A percentile compares a stretch with the other conserved stretches of the same genome.
Conservation (phyloP, 2,888 invertebrate species). For the Orthosia cruda region DNA sequence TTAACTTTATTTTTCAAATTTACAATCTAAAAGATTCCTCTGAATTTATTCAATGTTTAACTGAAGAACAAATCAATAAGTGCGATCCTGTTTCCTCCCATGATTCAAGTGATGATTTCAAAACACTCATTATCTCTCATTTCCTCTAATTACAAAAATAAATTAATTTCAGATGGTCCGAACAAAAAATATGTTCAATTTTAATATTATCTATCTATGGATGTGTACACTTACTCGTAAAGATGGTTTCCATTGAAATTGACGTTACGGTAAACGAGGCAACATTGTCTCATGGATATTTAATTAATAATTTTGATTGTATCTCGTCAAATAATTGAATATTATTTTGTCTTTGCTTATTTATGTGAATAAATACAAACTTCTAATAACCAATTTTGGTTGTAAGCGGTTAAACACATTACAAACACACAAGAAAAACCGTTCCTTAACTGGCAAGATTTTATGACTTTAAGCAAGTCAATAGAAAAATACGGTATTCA, state of each 20-base stretch:
- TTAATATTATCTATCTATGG: constrained; percentile 54
- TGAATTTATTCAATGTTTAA: not conserved
- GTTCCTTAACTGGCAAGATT: not conserved
- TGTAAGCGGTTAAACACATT: not conserved
- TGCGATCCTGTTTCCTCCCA: constrained; percentile 11
- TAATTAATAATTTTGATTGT: not conserved
- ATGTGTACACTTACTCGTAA: constrained; percentile 27
- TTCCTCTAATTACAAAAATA: constrained; percentile 67
- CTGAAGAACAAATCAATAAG: constrained; percentile 32
- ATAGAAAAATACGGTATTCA: not conserved
- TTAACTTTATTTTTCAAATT: too few relatives aligned
- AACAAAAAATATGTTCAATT: constrained; percentile 65
- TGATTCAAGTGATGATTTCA: constrained; percentile 20
- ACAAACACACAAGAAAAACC: not conserved
- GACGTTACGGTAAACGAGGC: not conserved
- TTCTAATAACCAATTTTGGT: not conserved
- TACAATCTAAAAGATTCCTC: too few relatives aligned
- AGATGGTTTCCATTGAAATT: constrained; percentile 41
- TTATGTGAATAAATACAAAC: not conserved
- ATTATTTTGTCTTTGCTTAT: not conserved
- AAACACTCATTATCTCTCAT: constrained; percentile 58
- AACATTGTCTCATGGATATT: not conserved
- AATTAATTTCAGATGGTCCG: constrained; percentile 63
- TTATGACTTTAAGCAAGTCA: not conserved
- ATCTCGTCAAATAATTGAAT: not conserved